Base-by-base conservation (phyloP, 2,888 invertebrate genomes). In the Calliphora vomitoria region DNA sequence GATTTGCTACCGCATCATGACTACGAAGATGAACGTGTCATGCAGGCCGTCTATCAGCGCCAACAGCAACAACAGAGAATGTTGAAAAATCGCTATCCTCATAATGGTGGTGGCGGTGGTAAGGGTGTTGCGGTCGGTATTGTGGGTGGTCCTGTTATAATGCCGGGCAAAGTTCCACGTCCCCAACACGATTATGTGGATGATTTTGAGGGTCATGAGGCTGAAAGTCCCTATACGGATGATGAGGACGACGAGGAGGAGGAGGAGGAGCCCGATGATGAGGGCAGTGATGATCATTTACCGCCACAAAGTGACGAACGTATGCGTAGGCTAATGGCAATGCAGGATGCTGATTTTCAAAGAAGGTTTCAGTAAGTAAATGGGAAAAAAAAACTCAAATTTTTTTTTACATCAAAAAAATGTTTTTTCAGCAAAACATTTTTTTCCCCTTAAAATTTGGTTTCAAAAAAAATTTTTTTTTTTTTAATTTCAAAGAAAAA, bases 331-430 rank as follows among this genome's bases (percentile, higher is more conserved):
- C 86, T 92, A 86, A 93, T 92, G 91, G 92, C 92, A 62, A 89
- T 93, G 85, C 93, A 92, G 53, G 92, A 92, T 87, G 90, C 92
- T 87, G 93, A 92, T 81, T 92, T 92, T 88, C 91, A 93, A 88
- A 90, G 92, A 88, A 92, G 92, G 88, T 92, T 92, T 93, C 93
- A 93, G 92, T 92, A 85, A 93, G 92, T 92, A 81, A 20, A 55
- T 50, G 41, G 25, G 55, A 71, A 55, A 5, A 31, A 31, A 31
- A 31, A 4, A 31, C 5, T 1, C n/a, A n/a, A n/a, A n/a, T n/a
- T 25, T 25, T 25, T 25, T 25, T 25, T 25, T 25, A 1, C 25
- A 25, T 2, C 25, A 25, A 25, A 25, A 25, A 25, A 25, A 1
- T 25, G 25, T 25, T 25, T 25, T 25, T 25, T 25, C 25, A 25